Evolutionary conservation across 2,113 vertebrate genomes (phyloP).

Genomic region (Notechis scutatus): DNA sequence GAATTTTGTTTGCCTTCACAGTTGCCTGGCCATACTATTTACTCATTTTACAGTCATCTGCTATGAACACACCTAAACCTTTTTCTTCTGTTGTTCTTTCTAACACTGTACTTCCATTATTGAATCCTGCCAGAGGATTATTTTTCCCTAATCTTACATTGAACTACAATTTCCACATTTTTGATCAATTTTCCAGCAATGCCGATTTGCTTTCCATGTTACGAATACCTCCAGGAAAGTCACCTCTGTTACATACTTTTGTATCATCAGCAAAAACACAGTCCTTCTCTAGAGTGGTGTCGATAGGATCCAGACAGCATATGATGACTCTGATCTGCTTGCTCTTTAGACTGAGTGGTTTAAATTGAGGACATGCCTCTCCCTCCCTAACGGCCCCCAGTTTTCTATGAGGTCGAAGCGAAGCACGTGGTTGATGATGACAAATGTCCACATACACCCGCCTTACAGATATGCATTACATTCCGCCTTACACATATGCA

Average conservation of each 20-base stretch:
- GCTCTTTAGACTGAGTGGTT: too few species aligned
- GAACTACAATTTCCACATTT: neutral
- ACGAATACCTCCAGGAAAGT: neutral
- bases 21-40: neutral
- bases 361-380: too few species aligned
- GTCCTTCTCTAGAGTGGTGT: neutral
- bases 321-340: too few species aligned
- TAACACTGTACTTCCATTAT: neutral
- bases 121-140: neutral
- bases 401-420: too few species aligned
- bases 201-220: neutral
- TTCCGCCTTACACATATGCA: neutral
- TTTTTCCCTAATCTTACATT: neutral
- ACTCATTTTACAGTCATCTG: neutral
- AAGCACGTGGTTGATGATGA: too few species aligned
- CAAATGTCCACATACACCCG: too few species aligned
- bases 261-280: neutral
- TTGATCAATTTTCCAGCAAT: neutral
- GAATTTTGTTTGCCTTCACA: neutral
- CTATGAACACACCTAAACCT: neutral
- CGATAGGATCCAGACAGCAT: too few species aligned
- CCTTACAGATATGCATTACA: neutral
- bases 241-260: neutral
- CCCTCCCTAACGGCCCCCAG: too few species aligned
- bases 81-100: neutral